These are phyloP conservation scores for Drosophila chauvacae DNA, from an alignment of 1,140 invertebrate genomes.

Conservation along the genomic window DNA sequence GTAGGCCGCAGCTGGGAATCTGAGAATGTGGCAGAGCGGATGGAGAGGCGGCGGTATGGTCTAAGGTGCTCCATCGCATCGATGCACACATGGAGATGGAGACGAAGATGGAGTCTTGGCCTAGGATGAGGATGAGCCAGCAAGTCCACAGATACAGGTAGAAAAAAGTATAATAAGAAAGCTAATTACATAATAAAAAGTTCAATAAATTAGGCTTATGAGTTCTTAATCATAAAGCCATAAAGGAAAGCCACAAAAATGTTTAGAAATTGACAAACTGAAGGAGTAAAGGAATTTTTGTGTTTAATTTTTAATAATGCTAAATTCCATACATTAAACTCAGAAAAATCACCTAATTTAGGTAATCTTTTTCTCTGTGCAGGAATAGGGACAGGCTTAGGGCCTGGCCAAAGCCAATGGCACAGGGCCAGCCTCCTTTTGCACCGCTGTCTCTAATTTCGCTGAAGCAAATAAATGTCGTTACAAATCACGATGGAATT, in stretches of 20 bases:
- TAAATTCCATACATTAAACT: neutral
- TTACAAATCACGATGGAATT: constrained; percentile 83
- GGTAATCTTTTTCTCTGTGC: neutral
- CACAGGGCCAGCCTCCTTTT: constrained; percentile 25
- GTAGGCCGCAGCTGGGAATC: constrained; percentile 60
- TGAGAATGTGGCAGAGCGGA: constrained; percentile 35
- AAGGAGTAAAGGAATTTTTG: too few relatives aligned
- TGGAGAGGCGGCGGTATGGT: neutral
- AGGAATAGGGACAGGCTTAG: constrained; percentile 11
- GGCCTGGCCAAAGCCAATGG: constrained; percentile 11
- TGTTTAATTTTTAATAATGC: neutral
- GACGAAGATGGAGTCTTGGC: constrained; percentile 40
- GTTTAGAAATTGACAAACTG: too few relatives aligned
- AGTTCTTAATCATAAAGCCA: neutral
- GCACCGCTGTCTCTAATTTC: constrained; percentile 69
- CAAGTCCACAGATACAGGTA: constrained; percentile 18
- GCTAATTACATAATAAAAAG: too few relatives aligned
- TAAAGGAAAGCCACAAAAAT: too few relatives aligned
- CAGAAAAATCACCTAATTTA: neutral
- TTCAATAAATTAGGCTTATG: neutral
- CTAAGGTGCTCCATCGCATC: constrained; percentile 7
- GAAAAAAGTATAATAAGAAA: neutral
- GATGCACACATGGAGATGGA: constrained; percentile 20
- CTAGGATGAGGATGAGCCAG: constrained; percentile 34
- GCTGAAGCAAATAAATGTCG: constrained; percentile 80